phyloP scores from a whole-genome alignment of 1,140 invertebrate species.

The Trypoxylus dichotomus region DNA sequence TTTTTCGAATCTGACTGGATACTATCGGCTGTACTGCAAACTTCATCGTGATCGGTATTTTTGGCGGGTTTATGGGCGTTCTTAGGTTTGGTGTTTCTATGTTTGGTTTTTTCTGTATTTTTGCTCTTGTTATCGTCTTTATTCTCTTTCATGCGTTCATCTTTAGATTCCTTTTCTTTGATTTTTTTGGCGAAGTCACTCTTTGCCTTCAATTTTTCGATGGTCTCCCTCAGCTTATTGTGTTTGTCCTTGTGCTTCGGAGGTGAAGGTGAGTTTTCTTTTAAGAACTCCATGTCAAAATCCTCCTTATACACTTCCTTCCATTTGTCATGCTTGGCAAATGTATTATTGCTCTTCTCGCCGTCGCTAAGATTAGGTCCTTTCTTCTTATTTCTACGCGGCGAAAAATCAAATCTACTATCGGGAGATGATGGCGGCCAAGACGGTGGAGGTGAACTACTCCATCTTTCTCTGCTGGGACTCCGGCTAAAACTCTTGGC shows the following conservation, averaged over 20 bases:
- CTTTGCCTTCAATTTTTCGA: conserved; percentile 67
- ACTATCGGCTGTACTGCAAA: conserved; percentile 43
- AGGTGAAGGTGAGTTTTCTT: conserved; percentile 28
- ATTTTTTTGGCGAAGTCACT: conserved; percentile 58
- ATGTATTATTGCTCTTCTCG: conserved; percentile 47
- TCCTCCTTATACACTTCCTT: conserved; percentile 40
- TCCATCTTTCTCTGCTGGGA: conserved; percentile 32
- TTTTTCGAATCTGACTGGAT: conserved; percentile 44
- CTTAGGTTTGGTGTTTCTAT: conserved; percentile 43
- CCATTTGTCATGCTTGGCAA: conserved; percentile 43
- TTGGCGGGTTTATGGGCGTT: conserved; percentile 43
- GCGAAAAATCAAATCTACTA: conserved; percentile 36
- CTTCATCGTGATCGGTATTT: conserved; percentile 42
- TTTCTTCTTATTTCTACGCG: conserved; percentile 38
- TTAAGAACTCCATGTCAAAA: conserved; percentile 26
- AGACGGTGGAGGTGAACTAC: conserved; percentile 46
- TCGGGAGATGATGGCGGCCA: conserved; percentile 44
- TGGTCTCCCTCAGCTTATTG: conserved; percentile 61
- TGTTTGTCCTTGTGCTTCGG: conserved; percentile 61
- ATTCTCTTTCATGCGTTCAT: conserved; percentile 36
- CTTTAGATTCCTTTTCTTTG: conserved; percentile 34
- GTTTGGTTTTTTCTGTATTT: conserved; percentile 35
- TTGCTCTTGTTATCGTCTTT: conserved; percentile 45
- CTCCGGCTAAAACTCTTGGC: conserved; percentile 55
- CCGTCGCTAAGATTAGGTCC: conserved; percentile 33